Evolutionary conservation across 2,797 vertebrate genomes (phyloP), one percentile per base, ranked within the genome.

Genomic region (Calcarius lapponicus): DNA sequence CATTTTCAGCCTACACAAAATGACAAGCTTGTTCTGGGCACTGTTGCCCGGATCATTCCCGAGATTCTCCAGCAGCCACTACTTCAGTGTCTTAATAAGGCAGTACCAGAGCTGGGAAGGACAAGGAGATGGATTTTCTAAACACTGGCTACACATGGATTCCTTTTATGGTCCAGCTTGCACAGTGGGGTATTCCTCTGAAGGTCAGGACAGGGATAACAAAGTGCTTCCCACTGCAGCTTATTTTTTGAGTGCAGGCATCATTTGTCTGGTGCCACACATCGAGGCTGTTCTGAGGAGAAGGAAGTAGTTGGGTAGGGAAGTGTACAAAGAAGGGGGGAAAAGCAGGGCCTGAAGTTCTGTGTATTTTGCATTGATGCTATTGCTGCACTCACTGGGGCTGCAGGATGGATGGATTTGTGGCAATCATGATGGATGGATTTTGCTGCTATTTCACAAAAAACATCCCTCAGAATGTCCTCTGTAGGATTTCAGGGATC

Each of bases 111-210:
- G 71, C 91, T 84, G 67, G 79, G 87, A 83, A 93, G 88, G 66
- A 81, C 78, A 89, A 84, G 78, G 89, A 88, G 61, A 40, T 89
- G 86, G 69, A 81, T 96, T 96, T 85, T 97, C 81, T 95, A 95
- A 97, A 95, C 66, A 87, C 45, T 92, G 17, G 84, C 57, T 70
- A 74, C 90, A 83, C 93, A 91, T 22, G 54, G 83, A 86, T 91
- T 90, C 92, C 96, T 97, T 96, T 93, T 97, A 92, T 91, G 96
- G 91, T 82, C n/a, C 96, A 96, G 90, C 92, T 75, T 87, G 87
- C 76, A 38, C 92, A 78, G 91, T 78, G 81, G 96, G 95, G 90
- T 97, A 84, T 97, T 97, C 95, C 96, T 89, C 78, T 94, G 90
- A 96, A 92, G 79, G 94, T 95, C 81, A 94, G 86, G 11, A 47